These are phyloP conservation scores for Phenacoccus solenopsis DNA, from an alignment of 1,140 invertebrate genomes.

Conservation along the genomic window DNA sequence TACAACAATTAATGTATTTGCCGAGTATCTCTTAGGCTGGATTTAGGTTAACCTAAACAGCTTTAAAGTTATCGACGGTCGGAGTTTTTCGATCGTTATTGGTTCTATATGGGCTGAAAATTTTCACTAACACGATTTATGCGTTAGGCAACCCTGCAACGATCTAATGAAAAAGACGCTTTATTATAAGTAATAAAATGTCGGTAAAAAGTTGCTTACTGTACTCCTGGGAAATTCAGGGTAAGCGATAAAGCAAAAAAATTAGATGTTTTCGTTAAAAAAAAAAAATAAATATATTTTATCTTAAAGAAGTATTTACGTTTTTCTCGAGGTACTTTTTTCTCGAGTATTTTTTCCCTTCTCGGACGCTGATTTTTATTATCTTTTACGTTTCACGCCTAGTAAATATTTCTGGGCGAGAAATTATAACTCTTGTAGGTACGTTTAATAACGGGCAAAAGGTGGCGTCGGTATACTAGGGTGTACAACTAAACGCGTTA, in stretches of 20 bases:
- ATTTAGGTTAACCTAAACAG: background rate
- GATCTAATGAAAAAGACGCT: background rate
- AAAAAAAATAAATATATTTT: slow-evolving; percentile 16
- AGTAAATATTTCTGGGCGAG: background rate
- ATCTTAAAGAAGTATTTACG: slow-evolving; percentile 3
- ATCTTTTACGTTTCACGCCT: background rate
- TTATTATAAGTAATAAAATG: slow-evolving; percentile 15
- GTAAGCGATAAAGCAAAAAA: slow-evolving; percentile 15
- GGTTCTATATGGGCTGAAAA: slow-evolving; percentile 8
- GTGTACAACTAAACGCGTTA: too few species aligned
- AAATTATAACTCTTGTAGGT: background rate
- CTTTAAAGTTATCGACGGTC: background rate
- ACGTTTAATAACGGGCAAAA: background rate
- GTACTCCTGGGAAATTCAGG: slow-evolving; percentile 12
- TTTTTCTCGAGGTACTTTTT: background rate
- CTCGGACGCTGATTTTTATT: background rate
- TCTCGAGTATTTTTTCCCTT: background rate
- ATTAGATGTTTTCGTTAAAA: slow-evolving; percentile 14
- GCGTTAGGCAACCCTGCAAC: slow-evolving; percentile 2
- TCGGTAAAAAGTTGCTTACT: slow-evolving; percentile 9
- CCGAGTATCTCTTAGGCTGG: too few species aligned
- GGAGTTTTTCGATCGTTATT: slow-evolving; percentile 1
- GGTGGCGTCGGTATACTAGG: background rate
- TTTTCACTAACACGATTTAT: slow-evolving; percentile 10
- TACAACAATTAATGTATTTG: too few species aligned